These are phyloP conservation scores for Palythoa grandiflora DNA, from an alignment of 92 coral and sea anemone genomes.

Conservation along the genomic window DNA sequence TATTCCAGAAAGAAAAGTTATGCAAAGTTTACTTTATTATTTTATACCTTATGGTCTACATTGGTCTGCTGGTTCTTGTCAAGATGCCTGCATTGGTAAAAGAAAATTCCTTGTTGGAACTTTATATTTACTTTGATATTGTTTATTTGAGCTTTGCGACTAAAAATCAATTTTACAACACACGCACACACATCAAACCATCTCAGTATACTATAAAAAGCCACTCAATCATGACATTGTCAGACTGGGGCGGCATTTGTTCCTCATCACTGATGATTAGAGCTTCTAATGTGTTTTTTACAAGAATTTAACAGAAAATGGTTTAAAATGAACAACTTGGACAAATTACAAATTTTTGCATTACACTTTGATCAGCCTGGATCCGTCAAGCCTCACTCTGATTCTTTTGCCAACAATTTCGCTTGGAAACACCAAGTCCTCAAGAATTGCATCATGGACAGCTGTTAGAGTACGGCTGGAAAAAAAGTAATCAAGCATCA, in stretches of 20 bases:
- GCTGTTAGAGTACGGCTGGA: conserved; percentile 96
- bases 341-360: neutral
- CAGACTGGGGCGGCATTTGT: conserved; percentile 82
- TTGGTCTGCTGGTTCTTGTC: conserved; percentile 97
- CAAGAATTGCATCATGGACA: conserved; percentile 97
- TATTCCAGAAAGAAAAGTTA: neutral
- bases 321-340: too few species aligned
- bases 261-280: conserved; percentile 62
- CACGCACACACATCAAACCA: neutral
- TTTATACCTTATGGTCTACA: conserved; percentile 95
- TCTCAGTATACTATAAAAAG: conserved; percentile 42
- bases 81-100: conserved; percentile 68
- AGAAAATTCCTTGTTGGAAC: neutral
- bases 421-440: conserved; percentile 96
- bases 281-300: neutral
- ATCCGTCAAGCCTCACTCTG: conserved; percentile 90
- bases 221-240: conserved; percentile 60
- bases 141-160: neutral
- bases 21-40: too few species aligned
- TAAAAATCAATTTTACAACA: too few species aligned
- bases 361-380: conserved; percentile 93
- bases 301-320: too few species aligned
- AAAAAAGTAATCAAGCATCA: neutral
- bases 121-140: neutral
- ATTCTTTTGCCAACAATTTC: conserved; percentile 99